These are phyloP conservation scores for Caenorhabditis sp. DNA, from an alignment of 2,888 invertebrate species.

Conservation along the genomic window DNA sequence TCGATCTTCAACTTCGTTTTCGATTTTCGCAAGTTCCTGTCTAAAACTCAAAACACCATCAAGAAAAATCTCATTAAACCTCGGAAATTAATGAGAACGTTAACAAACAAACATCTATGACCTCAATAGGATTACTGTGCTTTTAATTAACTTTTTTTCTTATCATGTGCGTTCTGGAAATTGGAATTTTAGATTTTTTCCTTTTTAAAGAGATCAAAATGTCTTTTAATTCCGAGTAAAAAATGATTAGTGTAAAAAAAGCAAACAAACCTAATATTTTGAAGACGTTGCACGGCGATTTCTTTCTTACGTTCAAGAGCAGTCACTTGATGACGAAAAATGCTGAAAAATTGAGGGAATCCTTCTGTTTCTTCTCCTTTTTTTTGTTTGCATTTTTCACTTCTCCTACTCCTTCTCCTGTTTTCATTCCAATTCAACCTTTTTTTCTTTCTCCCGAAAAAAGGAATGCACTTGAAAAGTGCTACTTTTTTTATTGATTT, in stretches of 20 bases:
- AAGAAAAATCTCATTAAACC: conserved; percentile 3
- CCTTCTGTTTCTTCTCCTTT: background rate
- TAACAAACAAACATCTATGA: background rate
- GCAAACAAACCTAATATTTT: conserved; percentile 77
- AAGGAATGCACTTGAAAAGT: background rate
- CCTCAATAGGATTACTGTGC: background rate
- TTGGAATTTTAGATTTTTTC: conserved; percentile 17
- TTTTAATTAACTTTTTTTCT: conserved; percentile 9
- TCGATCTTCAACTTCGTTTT: conserved; percentile 32
- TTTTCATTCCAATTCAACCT: conserved; percentile 6
- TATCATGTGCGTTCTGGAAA: conserved; percentile 9
- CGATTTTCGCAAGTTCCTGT: conserved; percentile 27
- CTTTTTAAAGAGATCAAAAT: conserved; percentile 24
- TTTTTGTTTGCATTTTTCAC: too few species aligned
- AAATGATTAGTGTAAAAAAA: background rate
- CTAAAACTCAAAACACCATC: conserved; percentile 23
- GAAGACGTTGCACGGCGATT: conserved; percentile 79
- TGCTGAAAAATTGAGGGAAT: conserved; percentile 73
- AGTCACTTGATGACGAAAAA: conserved; percentile 82
- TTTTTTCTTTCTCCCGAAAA: conserved; percentile 1
- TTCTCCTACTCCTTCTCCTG: background rate
- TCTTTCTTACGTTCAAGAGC: conserved; percentile 82
- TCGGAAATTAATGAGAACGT: background rate
- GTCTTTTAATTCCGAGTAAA: too few species aligned
- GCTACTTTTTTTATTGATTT: background rate